Evolutionary conservation across 2,113 vertebrate species (phyloP).

Genomic region (Toxotes chatareus): DNA sequence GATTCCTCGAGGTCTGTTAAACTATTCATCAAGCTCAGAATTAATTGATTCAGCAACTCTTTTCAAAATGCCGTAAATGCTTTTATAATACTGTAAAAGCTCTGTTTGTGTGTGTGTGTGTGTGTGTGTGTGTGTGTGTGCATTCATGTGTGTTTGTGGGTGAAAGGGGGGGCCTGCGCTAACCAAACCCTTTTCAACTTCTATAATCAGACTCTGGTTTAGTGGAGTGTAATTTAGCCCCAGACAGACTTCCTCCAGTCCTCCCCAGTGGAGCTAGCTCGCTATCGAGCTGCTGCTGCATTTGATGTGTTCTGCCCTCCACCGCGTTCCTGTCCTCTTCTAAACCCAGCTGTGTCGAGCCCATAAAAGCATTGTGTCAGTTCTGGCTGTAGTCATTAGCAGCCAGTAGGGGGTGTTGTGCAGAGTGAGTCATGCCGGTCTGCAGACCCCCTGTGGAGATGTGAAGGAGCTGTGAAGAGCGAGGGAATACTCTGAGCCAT

Average conservation of each 20-base stretch:
- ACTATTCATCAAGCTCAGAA: constrained; percentile 51
- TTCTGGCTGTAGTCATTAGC: constrained; percentile 50
- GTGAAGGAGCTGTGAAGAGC: constrained; percentile 76
- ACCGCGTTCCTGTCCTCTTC: constrained; percentile 64
- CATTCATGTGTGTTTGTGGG: constrained; percentile 75
- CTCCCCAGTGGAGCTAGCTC: constrained; percentile 78
- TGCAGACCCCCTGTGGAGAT: constrained; percentile 78
- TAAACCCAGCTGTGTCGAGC: constrained; percentile 65
- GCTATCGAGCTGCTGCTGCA: constrained; percentile 51
- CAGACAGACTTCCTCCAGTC: constrained; percentile 82
- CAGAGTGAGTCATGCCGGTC: constrained; percentile 53
- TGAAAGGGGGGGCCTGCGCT: constrained; percentile 64
- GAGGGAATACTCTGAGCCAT: constrained; percentile 73
- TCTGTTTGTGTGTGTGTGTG: background rate
- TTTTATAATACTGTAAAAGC: constrained; percentile 71
- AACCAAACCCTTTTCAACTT: constrained; percentile 82
- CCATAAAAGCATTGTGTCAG: constrained; percentile 61
- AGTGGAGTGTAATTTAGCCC: constrained; percentile 82
- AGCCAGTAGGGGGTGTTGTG: constrained; percentile 75
- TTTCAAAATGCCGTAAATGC: constrained; percentile 63
- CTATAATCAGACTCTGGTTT: constrained; percentile 83
- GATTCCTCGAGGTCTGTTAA: constrained; percentile 55
- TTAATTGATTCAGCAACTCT: constrained; percentile 68
- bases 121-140: constrained; percentile 33
- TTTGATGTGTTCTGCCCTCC: constrained; percentile 72